Evolutionary conservation across 2,888 invertebrate species (phyloP), one percentile per base, ranked within the genome.

Genomic region (Pterobdella sp.): DNA sequence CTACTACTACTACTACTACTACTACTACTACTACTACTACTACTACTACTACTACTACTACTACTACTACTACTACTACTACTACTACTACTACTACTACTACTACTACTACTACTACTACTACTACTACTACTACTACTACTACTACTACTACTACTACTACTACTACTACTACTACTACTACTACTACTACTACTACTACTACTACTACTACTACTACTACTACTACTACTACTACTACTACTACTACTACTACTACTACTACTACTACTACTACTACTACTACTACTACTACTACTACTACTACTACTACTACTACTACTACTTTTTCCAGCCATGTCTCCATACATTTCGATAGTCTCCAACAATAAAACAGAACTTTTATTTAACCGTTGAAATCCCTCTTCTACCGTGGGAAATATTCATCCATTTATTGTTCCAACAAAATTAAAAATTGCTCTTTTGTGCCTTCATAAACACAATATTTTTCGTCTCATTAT

Each of bases 11-110:
- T 70, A 22, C 3, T 68, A 37, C 14, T 4, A 32, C 71, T 71
- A n/a, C 1, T 35, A n/a, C 63, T 35, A 4, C 56, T 52, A 18
- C 42, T 52, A 49, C 66, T 37, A 35, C 66, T 66, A 35, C 42
- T 69, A 14, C 66, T 37, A 37, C 36, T 72, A 36, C 68, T 68
- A 68, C 72, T 72, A 10, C 56, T 73, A 31, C 72, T 71, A 31
- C 72, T 71, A 31, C 56, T 68, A 69, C 67, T 68, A 69, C 68
- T 67, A 69, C 72, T 69, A 36, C 42, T 72, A 37, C 72, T 67
- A 37, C 42, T 69, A 36, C 42, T 68, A 4, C 66, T 72, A 26
- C 37, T 42, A 1, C 42, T 37, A 68, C 72, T 68, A 7, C 42
- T 42, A 37, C 67, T 72, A 2, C 49, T 67, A 3, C 36, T 37